Evolutionary conservation across 2,113 vertebrate species (phyloP), one percentile per base, ranked within the genome.

Genomic region (Leptobrachium ailaonicum): DNA sequence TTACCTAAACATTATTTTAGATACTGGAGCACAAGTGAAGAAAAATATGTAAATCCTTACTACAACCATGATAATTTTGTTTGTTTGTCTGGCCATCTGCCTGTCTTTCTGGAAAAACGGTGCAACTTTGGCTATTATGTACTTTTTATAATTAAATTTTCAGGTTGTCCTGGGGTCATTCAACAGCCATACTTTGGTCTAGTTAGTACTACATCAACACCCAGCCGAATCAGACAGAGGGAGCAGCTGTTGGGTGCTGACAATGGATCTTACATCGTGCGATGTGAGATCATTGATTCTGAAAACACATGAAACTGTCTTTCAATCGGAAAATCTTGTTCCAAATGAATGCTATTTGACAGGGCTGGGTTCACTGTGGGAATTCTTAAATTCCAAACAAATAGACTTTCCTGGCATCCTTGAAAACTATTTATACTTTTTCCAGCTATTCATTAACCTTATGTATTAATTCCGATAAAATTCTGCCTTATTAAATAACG

Each of bases 231-330:
- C 13, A 4, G 68, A 78, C 68, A 77, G 67, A 20, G 67, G 50
- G 40, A 47, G 76, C 67, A 62, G 76, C 69, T 78, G 68, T 63
- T 78, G 76, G 71, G 76, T 44, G 76, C 67, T 78, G 66, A 70
- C 76, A 47, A 56, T 78, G 67, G 76, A 78, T 71, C 67, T 63
- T 71, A 78, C 76, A 78, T 78, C 56, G 69, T 78, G 76, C 71
- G 66, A 50, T 78, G 76, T 78, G 56, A 78, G 76, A 63, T 78
- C 76, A 78, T 78, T 63, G 76, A 78, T 78, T 78, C 67, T 45
- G 76, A 54, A 42, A 78, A 77, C 32, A 20, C 76, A 70, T 62
- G 66, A 77, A 77, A 77, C 66, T 45, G 67, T 70, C 53, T 66
- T 70, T 54, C 66, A 77, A 71, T 77, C 54, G 69, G 70, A 70